phyloP scores from a whole-genome alignment of 2,113 vertebrate species.

The Saimiri boliviensis region DNA sequence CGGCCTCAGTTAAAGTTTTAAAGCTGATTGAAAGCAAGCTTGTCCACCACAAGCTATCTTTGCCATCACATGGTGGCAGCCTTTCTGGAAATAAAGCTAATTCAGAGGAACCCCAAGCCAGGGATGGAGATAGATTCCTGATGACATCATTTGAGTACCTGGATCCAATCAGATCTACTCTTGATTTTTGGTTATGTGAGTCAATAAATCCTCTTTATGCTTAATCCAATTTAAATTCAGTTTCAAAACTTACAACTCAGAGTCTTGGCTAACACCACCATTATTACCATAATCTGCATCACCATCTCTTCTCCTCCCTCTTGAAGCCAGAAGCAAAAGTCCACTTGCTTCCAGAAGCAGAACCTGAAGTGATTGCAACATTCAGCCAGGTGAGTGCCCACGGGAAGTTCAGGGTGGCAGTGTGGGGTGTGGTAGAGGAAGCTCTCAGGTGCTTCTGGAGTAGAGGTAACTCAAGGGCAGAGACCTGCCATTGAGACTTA shows the following conservation, averaged over 20 bases:
- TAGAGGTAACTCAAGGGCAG: background rate
- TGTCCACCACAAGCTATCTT: background rate
- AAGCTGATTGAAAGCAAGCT: background rate
- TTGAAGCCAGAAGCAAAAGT: slow-evolving; percentile 58
- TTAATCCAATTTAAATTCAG: slow-evolving; percentile 5
- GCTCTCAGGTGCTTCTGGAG: background rate
- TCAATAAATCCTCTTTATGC: background rate
- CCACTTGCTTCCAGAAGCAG: slow-evolving; percentile 52
- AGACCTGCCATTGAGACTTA: background rate
- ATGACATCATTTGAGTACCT: background rate
- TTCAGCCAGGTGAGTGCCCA: background rate
- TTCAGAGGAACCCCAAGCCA: background rate
- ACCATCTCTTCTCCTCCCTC: background rate
- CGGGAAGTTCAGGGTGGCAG: slow-evolving; percentile 52
- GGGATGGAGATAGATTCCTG: background rate
- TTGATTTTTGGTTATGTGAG: background rate
- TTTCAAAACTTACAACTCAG: slow-evolving; percentile 35
- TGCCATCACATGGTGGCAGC: background rate
- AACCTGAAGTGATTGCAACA: slow-evolving; percentile 4
- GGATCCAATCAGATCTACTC: background rate
- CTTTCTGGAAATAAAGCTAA: background rate
- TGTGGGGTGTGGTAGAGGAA: background rate
- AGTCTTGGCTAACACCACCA: background rate
- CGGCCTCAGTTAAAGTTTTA: background rate
- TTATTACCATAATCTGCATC: background rate